These are phyloP conservation scores for Zaprionus obscuricornis DNA, from an alignment of 2,888 invertebrate species.

Conservation along the genomic window DNA sequence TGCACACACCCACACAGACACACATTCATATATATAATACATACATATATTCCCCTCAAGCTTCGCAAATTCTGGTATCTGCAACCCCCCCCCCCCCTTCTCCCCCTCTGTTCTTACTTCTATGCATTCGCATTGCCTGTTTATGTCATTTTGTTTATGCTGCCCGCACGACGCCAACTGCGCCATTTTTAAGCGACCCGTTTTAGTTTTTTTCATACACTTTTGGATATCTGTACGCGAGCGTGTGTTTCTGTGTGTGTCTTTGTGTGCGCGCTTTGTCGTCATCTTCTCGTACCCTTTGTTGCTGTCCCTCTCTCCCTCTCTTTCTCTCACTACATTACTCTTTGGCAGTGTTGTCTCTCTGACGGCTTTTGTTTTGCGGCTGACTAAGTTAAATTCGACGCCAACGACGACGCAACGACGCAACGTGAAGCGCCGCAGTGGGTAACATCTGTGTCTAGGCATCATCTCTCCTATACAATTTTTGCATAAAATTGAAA, in stretches of 20 bases:
- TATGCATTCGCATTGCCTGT: conserved; percentile 40
- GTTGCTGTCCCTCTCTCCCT: background rate
- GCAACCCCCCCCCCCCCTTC: background rate
- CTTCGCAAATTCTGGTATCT: too few relatives aligned
- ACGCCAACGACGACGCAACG: conserved; percentile 51
- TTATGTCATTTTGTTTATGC: conserved; percentile 70
- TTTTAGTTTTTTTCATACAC: conserved; percentile 48
- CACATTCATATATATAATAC: too few relatives aligned
- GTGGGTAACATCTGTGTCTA: conserved; percentile 55
- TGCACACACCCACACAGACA: too few relatives aligned
- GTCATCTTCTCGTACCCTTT: conserved; percentile 13
- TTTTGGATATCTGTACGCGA: conserved; percentile 3
- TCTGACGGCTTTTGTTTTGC: conserved; percentile 33
- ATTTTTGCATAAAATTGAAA: conserved; percentile 46
- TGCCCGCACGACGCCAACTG: conserved; percentile 58
- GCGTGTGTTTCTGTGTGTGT: conserved; percentile 1
- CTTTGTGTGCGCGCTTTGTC: conserved; percentile 15
- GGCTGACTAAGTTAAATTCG: conserved; percentile 58
- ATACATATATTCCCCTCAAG: too few relatives aligned
- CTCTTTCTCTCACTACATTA: background rate
- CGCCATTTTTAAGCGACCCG: conserved; percentile 54
- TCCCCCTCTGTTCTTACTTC: conserved; percentile 1
- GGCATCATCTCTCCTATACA: conserved; percentile 16
- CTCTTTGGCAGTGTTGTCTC: background rate
- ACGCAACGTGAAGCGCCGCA: too few relatives aligned